These are phyloP conservation scores for Mesitornis unicolor DNA, from an alignment of 2,113 vertebrate genomes.

Conservation along the genomic window DNA sequence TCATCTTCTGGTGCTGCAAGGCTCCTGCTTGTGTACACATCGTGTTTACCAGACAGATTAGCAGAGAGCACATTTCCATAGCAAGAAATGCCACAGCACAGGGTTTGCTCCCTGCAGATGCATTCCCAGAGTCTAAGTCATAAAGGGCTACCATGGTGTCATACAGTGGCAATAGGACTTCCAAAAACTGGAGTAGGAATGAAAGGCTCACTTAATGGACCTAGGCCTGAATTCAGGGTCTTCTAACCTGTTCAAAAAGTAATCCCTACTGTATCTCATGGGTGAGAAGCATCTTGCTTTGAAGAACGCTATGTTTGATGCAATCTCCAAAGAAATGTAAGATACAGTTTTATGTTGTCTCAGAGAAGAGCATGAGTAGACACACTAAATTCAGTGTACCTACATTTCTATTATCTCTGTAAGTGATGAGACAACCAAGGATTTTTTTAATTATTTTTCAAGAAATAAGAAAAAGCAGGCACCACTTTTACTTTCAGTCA, in stretches of 20 bases:
- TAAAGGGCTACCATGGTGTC: not conserved
- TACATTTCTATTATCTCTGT: not conserved
- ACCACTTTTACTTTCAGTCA: not conserved
- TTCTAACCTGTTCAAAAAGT: not conserved
- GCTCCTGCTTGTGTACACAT: no score
- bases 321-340: not conserved
- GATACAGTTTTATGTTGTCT: not conserved
- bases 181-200: not conserved
- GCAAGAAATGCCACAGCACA: not conserved
- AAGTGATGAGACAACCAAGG: accelerated
- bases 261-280: not conserved
- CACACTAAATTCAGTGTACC: not conserved
- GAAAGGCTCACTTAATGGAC: not conserved
- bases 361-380: not conserved
- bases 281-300: not conserved
- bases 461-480: not conserved
- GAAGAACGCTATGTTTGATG: not conserved
- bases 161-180: not conserved
- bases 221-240: not conserved
- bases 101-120: not conserved
- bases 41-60: not conserved
- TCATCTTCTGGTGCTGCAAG: not conserved
- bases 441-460: not conserved
- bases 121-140: not conserved
- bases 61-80: not conserved